Percentiles rank a stretch among this genome's conserved stretches.
phyloP scores from a whole-genome alignment of 2,888 invertebrate species.

The Drosophila diplacantha region DNA sequence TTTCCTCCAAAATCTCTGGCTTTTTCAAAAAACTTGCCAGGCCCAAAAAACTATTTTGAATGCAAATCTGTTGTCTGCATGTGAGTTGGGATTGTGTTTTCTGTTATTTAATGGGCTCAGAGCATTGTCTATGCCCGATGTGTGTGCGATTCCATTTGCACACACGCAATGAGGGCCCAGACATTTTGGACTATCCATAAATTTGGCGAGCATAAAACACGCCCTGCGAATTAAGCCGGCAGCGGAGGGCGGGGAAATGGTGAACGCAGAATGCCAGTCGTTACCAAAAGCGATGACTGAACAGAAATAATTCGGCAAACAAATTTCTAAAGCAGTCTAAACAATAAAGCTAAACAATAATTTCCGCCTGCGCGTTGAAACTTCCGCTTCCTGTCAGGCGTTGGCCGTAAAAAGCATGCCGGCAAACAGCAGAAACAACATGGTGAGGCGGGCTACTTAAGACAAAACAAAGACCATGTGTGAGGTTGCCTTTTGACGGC shows the following conservation, averaged over 20 bases:
- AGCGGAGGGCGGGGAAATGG: neutral
- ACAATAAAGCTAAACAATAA: slow-evolving; percentile 70
- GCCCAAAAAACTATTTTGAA: slow-evolving; percentile 31
- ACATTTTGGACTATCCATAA: slow-evolving; percentile 50
- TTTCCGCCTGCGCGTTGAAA: slow-evolving; percentile 66
- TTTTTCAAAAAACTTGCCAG: slow-evolving; percentile 10
- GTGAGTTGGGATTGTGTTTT: slow-evolving; percentile 37
- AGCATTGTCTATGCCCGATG: slow-evolving; percentile 23
- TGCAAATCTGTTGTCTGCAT: slow-evolving; percentile 41
- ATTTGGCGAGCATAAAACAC: slow-evolving; percentile 53
- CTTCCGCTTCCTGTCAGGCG: slow-evolving; percentile 63
- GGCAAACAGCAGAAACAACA: slow-evolving; percentile 30
- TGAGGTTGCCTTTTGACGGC: slow-evolving; percentile 36
- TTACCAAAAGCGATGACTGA: slow-evolving; percentile 47
- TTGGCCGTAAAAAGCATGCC: slow-evolving; percentile 45
- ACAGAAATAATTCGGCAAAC: slow-evolving; percentile 64
- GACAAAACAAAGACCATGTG: slow-evolving; percentile 51
- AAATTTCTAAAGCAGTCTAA: slow-evolving; percentile 68
- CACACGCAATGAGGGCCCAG: slow-evolving; percentile 35
- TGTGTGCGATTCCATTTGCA: slow-evolving; percentile 24
- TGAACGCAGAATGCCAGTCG: slow-evolving; percentile 21
- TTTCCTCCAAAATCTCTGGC: slow-evolving; percentile 4
- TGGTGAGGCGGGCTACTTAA: slow-evolving; percentile 49
- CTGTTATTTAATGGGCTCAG: slow-evolving; percentile 34
- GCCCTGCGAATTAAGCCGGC: slow-evolving; percentile 53